Base-by-base conservation (phyloP, 2,113 vertebrate species). In the Planiliza haematocheilus region DNA sequence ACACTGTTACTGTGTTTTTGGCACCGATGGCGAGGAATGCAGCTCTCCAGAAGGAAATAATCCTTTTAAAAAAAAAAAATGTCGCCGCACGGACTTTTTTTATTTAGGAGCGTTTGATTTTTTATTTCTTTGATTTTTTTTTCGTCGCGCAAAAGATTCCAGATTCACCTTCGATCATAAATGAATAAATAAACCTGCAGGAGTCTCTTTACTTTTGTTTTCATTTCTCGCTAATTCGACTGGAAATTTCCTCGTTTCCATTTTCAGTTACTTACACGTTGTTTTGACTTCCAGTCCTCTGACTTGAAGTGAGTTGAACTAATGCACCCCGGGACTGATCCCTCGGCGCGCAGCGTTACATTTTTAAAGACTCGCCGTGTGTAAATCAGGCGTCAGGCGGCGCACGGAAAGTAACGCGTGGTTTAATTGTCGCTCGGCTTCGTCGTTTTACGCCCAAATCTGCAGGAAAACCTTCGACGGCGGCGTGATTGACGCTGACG, bases 31-130 rank as follows among this genome's bases (percentile, higher is more conserved):
- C n/a, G 45, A 20, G 8, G 24, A 41, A 42, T 1, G 4, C 39
- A 56, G 59, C 18, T 55, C 36, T 24, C 7, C 37, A 12, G 0
- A n/a, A 20, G 48, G 24, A 48, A 67, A 45, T 41, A 36, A 80
- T 39, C 53, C 39, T 52, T 38, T 9, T 20, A 52, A 74, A 30
- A 30, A 62, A 48, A 30, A 52, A 74, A 62, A 48, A 48, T 14
- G 36, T 59, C 8, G 9, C 16, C 17, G 57, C 8, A 34, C 20
- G 68, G 7, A 6, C 46, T n/a, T 24, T 63, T 60, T 56, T 71
- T 57, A 72, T 81, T 21, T n/a, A n/a, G 8, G 38, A n/a, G 43
- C 34, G 12, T 59, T 52, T 80, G 24, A n/a, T n/a, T n/a, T n/a
- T n/a, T n/a, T n/a, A n/a, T n/a, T n/a, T 30, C 24, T 30, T 30